Conservation (phyloP, 92 coral and sea anemone species). For the Epizoanthus rinbou region DNA sequence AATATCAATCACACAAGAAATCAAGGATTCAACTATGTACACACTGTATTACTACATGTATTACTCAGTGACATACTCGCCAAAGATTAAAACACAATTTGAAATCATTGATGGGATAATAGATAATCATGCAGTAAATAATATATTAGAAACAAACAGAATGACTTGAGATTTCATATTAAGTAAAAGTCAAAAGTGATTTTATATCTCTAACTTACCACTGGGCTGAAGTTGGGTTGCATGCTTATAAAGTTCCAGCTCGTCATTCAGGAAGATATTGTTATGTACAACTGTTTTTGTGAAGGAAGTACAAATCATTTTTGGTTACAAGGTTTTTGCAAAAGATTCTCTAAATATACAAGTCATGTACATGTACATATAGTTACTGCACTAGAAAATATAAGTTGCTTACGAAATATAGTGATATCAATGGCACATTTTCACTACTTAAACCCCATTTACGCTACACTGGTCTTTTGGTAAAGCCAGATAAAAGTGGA, state of each 20-base stretch:
- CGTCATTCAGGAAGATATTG: conserved; percentile 18
- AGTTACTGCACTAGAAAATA: not conserved
- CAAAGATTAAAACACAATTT: conserved; percentile 17
- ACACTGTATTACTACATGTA: too few species aligned
- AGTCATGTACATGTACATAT: not conserved
- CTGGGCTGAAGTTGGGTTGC: too few species aligned
- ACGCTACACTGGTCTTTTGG: not conserved
- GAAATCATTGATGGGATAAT: too few species aligned
- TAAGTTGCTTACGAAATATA: not conserved
- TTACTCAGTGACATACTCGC: not conserved
- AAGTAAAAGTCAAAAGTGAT: not conserved
- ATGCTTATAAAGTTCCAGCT: conserved; percentile 15
- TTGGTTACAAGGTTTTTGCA: not conserved
- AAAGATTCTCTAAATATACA: not conserved
- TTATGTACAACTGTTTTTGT: not conserved
- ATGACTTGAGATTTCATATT: conserved; percentile 12
- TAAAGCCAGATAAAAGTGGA: too few species aligned
- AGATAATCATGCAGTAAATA: conserved; percentile 15
- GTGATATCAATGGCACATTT: not conserved
- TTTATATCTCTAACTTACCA: conserved; percentile 25
- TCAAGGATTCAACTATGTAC: too few species aligned
- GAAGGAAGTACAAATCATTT: not conserved
- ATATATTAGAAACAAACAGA: conserved; percentile 11
- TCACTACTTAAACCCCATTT: not conserved
- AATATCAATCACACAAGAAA: too few species aligned